Evolutionary conservation across 2,888 invertebrate species (phyloP).

Genomic region (Aspidapion aeneum): DNA sequence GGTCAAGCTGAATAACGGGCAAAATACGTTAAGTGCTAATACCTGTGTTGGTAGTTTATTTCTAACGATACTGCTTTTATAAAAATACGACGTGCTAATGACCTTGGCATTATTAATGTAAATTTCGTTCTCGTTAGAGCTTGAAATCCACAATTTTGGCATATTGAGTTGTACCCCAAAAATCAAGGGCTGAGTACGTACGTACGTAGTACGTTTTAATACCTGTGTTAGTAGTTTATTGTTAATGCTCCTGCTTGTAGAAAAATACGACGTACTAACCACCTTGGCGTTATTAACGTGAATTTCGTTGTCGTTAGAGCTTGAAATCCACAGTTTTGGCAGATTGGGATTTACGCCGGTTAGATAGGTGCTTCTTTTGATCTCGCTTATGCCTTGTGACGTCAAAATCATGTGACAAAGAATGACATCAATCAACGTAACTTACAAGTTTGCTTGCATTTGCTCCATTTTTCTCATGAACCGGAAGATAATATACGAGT

Average conservation of each 20-base stretch:
- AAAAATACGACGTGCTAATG: too few relatives aligned
- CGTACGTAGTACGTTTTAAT: too few relatives aligned
- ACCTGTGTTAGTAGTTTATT: neutral
- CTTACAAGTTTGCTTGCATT: too few relatives aligned
- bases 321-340: slow-evolving; percentile 80
- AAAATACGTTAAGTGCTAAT: too few relatives aligned
- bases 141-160: slow-evolving; percentile 80
- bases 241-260: neutral
- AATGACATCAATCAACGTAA: too few relatives aligned
- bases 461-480: too few relatives aligned
- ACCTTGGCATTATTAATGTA: slow-evolving; percentile 85
- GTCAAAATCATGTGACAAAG: slow-evolving; percentile 47
- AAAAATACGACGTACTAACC: slow-evolving; percentile 36
- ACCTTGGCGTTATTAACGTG: slow-evolving; percentile 85
- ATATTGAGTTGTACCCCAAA: slow-evolving; percentile 52
- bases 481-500: too few relatives aligned
- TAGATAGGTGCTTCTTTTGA: slow-evolving; percentile 37
- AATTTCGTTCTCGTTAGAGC: slow-evolving; percentile 62
- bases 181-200: too few relatives aligned
- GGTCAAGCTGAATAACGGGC: too few relatives aligned
- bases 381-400: slow-evolving; percentile 60
- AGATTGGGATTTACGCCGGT: slow-evolving; percentile 52
- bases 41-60: too few relatives aligned
- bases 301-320: slow-evolving; percentile 62
- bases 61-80: too few relatives aligned